Evolutionary conservation across 2,888 invertebrate species (phyloP).

Genomic region (Falcaria lacertinaria): DNA sequence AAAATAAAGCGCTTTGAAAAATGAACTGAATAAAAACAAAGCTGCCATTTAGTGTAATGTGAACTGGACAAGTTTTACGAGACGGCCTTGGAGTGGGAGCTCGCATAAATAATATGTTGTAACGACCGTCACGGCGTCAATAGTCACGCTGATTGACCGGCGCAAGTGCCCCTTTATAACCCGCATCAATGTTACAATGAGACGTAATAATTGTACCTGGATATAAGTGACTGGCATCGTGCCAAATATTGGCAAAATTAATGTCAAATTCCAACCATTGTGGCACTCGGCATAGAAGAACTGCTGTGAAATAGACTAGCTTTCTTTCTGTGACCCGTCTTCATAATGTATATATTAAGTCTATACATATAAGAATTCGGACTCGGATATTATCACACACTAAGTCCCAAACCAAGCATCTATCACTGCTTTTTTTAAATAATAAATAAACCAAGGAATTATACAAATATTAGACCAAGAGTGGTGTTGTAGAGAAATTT

Average conservation of each 20-base stretch:
- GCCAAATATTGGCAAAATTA: slow-evolving; percentile 1
- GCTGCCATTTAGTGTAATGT: neutral
- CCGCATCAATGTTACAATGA: neutral
- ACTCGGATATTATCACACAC: too few relatives aligned
- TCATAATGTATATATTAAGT: too few relatives aligned
- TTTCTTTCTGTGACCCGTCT: neutral
- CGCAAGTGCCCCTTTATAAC: neutral
- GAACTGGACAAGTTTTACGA: neutral
- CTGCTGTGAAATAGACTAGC: neutral
- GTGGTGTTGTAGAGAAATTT: too few relatives aligned
- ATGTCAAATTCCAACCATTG: neutral
- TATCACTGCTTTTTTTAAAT: too few relatives aligned
- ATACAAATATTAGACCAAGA: too few relatives aligned
- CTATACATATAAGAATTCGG: too few relatives aligned
- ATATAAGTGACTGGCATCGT: slow-evolving; percentile 26
- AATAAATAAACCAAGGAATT: too few relatives aligned
- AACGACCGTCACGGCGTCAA: neutral
- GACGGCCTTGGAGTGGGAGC: neutral
- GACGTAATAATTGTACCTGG: slow-evolving; percentile 23
- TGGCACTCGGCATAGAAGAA: neutral
- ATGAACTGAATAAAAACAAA: neutral
- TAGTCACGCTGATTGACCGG: neutral
- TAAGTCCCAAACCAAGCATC: too few relatives aligned
- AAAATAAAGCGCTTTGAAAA: neutral
- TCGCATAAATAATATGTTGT: neutral